Base-by-base conservation (phyloP, 2,888 invertebrate species). In the Drosophila putrida region DNA sequence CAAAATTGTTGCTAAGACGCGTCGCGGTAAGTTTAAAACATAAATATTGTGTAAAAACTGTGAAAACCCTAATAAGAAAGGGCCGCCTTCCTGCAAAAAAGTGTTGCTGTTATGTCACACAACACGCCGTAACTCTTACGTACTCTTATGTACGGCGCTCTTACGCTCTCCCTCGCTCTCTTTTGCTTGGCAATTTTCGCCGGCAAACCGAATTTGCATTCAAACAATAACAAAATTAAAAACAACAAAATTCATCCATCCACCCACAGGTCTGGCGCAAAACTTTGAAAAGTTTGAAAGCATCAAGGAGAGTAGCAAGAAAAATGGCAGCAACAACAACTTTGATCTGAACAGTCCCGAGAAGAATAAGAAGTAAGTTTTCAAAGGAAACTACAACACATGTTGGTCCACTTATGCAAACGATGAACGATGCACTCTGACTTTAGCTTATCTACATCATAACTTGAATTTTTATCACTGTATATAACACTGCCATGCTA, bases 1-100 rank as follows among this genome's bases (percentile, higher is more conserved):
- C 93, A 97, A 97, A 94, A 96, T 97, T 92, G 96, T 96, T 88
- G 96, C 97, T 74, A 97, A 97, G 94, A 96, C 97, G 80, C 94
- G 96, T 90, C 94, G 97, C 94, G 96, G 97, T 96, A 91, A 92
- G 88, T 87, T 83, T 2, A 13, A 15, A n/a, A 49, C n/a, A n/a
- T 44, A 49, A 60, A 8, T 27, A 44, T 53, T 27, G 39, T 51
- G 36, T 39, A 58, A 41, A 67, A 78, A 67, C 62, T 65, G 63
- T 53, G 75, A 71, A 71, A 75, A 79, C 68, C 75, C 75, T 70
- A 51, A 53, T 36, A 47, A 67, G 57, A 76, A 76, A 64, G 35
- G 61, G 50, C 60, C 63, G 43, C 43, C 25, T 53, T 54, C 54
- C 71, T 71, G 72, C 64, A 51, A 61, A 80, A 53, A 79, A 74